These are phyloP conservation scores for Dichetophora obliterata DNA, from an alignment of 2,888 invertebrate genomes.

Conservation along the genomic window DNA sequence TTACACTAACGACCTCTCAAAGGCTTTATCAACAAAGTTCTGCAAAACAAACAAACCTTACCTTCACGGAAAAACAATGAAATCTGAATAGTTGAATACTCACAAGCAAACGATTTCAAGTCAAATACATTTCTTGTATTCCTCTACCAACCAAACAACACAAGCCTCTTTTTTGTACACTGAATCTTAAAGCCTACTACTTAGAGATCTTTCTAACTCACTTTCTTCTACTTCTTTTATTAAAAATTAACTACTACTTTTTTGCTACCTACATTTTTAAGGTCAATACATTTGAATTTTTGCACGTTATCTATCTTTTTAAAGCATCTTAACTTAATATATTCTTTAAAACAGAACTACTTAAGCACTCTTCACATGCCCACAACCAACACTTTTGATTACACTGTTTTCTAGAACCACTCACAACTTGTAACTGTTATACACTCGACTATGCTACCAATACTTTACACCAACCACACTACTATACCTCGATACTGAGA, in stretches of 20 bases:
- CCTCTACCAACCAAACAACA: background rate
- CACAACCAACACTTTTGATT: background rate
- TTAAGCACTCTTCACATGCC: background rate
- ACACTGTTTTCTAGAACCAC: background rate
- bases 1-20: too few relatives aligned
- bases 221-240: conserved; percentile 18
- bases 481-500: too few relatives aligned
- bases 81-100: too few relatives aligned
- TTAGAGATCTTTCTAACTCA: background rate
- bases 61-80: too few relatives aligned
- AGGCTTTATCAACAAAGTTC: too few relatives aligned
- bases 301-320: conserved; percentile 61
- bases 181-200: background rate
- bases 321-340: conserved; percentile 58
- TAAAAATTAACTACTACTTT: background rate
- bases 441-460: background rate
- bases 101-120: too few relatives aligned
- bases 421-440: background rate
- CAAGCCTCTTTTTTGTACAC: background rate
- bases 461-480: too few relatives aligned
- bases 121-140: too few relatives aligned
- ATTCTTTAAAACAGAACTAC: conserved; percentile 5
- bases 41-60: too few relatives aligned
- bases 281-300: conserved; percentile 49
- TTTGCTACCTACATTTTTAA: background rate